phyloP scores from a whole-genome alignment of 2,113 vertebrate species.

The Gnathonemus longibarbis region DNA sequence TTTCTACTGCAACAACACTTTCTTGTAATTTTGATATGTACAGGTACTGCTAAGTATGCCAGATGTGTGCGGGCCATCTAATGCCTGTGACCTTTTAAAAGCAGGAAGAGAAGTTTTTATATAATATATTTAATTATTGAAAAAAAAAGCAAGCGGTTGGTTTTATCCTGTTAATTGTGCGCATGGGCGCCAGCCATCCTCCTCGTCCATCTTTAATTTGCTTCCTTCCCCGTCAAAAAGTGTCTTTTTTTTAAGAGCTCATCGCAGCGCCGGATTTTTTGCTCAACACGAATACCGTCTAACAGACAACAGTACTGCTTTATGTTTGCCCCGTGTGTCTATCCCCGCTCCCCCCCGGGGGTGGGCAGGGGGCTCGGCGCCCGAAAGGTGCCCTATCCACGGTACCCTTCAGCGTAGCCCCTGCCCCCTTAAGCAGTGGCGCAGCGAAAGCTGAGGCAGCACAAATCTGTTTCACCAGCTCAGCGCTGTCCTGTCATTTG shows the following conservation, averaged over 20 bases:
- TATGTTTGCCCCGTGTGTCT: not conserved
- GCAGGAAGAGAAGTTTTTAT: conserved; percentile 49
- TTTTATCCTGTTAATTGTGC: conserved; percentile 35
- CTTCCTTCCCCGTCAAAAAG: not conserved
- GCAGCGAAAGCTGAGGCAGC: not conserved
- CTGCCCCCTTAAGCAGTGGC: not conserved
- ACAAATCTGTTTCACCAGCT: not conserved
- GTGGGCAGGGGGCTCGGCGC: not conserved
- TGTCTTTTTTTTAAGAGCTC: not conserved
- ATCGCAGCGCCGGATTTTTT: not conserved
- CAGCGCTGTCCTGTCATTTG: not conserved
- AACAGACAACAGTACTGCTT: not conserved
- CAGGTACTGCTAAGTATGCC: conserved; percentile 58
- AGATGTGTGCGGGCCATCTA: conserved; percentile 23
- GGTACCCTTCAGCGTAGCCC: conserved; percentile 12
- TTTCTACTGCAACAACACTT: conserved; percentile 66
- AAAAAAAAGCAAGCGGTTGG: conserved; percentile 45
- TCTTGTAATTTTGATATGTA: conserved; percentile 60
- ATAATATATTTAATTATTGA: conserved; percentile 70
- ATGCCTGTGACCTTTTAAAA: conserved; percentile 19
- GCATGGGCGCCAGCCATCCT: conserved; percentile 26
- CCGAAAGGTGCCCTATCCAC: not conserved
- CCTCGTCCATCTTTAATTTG: conserved; percentile 12
- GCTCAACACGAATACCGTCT: not conserved
- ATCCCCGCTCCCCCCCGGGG: not conserved